Evolutionary conservation across 1,140 invertebrate genomes (phyloP).

Genomic region (Carcinoscorpius rotundicauda): DNA sequence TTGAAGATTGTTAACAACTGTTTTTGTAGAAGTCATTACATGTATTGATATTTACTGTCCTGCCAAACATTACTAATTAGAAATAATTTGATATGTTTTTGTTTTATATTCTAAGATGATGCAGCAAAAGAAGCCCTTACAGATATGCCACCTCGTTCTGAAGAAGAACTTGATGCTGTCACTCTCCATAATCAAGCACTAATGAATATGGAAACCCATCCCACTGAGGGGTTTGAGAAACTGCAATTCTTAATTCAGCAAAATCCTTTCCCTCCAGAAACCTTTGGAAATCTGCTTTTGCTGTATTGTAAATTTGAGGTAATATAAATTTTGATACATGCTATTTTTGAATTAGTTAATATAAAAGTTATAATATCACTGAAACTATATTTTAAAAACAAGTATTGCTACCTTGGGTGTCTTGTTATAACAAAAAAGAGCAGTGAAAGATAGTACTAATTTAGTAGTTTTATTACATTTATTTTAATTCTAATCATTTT

Average conservation of each 20-base stretch:
- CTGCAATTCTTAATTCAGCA: constrained; percentile 92
- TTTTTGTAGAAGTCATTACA: too few species aligned
- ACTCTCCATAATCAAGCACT: constrained; percentile 96
- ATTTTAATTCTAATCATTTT: not conserved
- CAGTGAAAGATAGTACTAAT: not conserved
- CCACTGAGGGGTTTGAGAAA: constrained; percentile 91
- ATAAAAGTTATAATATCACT: too few species aligned
- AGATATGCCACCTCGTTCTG: constrained; percentile 90
- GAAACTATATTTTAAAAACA: too few species aligned
- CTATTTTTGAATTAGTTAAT: too few species aligned
- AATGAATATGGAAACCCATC: constrained; percentile 80
- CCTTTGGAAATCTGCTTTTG: constrained; percentile 89
- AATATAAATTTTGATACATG: not conserved
- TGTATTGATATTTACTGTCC: too few species aligned
- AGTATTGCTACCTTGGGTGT: too few species aligned
- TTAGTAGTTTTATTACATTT: not conserved
- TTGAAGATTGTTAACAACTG: too few species aligned
- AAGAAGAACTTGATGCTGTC: constrained; percentile 95
- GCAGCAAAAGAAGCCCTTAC: constrained; percentile 85
- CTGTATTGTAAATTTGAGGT: constrained; percentile 92
- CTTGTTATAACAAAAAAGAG: too few species aligned
- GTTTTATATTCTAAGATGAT: constrained; percentile 46
- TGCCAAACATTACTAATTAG: not conserved
- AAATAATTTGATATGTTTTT: not conserved
- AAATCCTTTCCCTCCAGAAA: constrained; percentile 88